A percentile compares a stretch with the other conserved stretches of the same genome.
Evolutionary conservation across 2,888 invertebrate genomes (phyloP).

Genomic region (Eumerus sabulonum): DNA sequence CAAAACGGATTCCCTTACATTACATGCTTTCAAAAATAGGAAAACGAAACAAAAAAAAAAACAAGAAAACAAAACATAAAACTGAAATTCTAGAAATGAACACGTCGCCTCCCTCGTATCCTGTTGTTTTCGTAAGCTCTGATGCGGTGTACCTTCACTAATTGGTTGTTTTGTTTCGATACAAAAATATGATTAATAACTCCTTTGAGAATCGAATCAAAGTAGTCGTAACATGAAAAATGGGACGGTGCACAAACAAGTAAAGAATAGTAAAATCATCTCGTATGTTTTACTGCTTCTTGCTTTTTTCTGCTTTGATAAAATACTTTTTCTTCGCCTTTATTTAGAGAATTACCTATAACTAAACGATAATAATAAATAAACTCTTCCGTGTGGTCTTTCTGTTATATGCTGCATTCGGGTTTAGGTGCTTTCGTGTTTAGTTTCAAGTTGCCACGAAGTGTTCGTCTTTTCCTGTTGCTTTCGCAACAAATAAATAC

Average conservation of each 20-base stretch:
- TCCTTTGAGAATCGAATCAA: constrained; percentile 37
- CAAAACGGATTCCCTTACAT: constrained; percentile 30
- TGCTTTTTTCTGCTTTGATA: no score
- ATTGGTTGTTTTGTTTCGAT: neutral
- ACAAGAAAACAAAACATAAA: constrained; percentile 2
- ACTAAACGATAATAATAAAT: no score
- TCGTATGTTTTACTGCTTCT: neutral
- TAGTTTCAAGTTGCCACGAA: no score
- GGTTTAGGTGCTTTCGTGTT: no score
- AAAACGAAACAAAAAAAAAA: constrained; percentile 4
- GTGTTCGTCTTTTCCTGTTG: no score
- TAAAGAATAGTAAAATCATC: constrained; percentile 24
- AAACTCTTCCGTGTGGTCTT: no score
- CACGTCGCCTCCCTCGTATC: no score
- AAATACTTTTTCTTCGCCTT: neutral
- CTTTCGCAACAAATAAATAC: constrained; percentile 43
- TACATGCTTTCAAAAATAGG: constrained; percentile 24
- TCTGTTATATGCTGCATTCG: no score
- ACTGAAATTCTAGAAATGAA: neutral
- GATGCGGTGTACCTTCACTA: no score
- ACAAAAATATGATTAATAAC: constrained; percentile 23
- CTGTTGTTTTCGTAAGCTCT: no score
- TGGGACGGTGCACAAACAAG: constrained; percentile 47
- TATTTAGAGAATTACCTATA: no score
- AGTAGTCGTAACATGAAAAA: constrained; percentile 46